A percentile compares a stretch with the other conserved stretches of the same genome.
These are phyloP conservation scores for Heterochromis multidens DNA, from an alignment of 2,113 vertebrate species.

Conservation along the genomic window DNA sequence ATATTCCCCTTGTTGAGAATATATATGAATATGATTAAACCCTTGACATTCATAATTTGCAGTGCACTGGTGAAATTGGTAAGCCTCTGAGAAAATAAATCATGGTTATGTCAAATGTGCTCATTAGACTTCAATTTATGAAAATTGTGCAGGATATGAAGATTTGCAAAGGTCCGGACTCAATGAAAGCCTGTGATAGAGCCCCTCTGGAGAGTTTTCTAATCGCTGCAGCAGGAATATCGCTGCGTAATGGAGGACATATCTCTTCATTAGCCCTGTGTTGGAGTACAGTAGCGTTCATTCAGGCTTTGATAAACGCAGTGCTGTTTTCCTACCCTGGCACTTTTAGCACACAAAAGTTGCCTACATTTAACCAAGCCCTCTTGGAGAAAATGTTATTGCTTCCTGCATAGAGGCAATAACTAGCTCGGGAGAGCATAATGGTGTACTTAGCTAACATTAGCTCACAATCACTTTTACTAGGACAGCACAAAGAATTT, in stretches of 20 bases:
- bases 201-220: constrained; percentile 71
- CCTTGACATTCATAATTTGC: constrained; percentile 71
- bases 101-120: constrained; percentile 71
- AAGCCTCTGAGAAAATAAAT: constrained; percentile 73
- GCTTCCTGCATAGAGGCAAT: constrained; percentile 53
- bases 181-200: constrained; percentile 66
- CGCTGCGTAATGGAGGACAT: constrained; percentile 73
- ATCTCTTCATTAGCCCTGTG: constrained; percentile 76
- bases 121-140: constrained; percentile 78
- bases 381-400: constrained; percentile 56
- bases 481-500: constrained; percentile 2
- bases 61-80: constrained; percentile 63
- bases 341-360: constrained; percentile 66
- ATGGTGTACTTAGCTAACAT: constrained; percentile 63
- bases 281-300: constrained; percentile 61
- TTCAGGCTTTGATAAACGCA: constrained; percentile 66
- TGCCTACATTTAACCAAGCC: constrained; percentile 63
- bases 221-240: constrained; percentile 71
- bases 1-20: constrained; percentile 51
- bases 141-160: constrained; percentile 74
- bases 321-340: constrained; percentile 54
- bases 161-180: constrained; percentile 73
- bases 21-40: constrained; percentile 68
- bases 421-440: constrained; percentile 49
- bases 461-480: constrained; percentile 45